A percentile compares a stretch with the other conserved stretches of the same genome.
These are phyloP conservation scores for Botia almorhae DNA, from an alignment of 2,797 vertebrate genomes.

Conservation along the genomic window DNA sequence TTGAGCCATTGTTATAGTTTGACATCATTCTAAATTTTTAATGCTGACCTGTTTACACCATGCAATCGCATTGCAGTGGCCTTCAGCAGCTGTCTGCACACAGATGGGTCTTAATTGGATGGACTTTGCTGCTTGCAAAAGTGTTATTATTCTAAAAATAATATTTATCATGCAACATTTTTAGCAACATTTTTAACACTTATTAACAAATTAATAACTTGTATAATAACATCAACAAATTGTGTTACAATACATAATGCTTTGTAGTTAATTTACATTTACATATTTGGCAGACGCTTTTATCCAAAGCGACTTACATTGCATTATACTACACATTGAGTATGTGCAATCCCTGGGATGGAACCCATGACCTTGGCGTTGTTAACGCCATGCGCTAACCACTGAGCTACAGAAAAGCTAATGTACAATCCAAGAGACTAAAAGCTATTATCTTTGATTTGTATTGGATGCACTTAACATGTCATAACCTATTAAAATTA, in stretches of 20 bases:
- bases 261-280: too few species aligned
- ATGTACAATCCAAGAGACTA: background rate
- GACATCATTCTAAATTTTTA: constrained; percentile 21
- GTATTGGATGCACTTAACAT: background rate
- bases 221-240: background rate
- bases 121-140: too few species aligned
- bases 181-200: background rate
- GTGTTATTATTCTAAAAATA: background rate
- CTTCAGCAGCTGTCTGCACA: background rate
- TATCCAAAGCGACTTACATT: too few species aligned
- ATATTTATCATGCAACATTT: background rate
- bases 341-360: too few species aligned
- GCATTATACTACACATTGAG: too few species aligned
- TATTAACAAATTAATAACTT: background rate
- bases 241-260: background rate
- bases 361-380: too few species aligned
- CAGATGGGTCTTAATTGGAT: background rate
- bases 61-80: background rate
- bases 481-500: background rate
- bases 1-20: background rate
- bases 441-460: background rate
- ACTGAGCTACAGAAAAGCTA: too few species aligned
- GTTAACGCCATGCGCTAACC: too few species aligned
- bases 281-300: too few species aligned
- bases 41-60: constrained; percentile 9